A percentile compares a stretch with the other conserved stretches of the same genome.
Conservation (phyloP, 2,113 vertebrate genomes). For the Elgaria multicarinata region DNA sequence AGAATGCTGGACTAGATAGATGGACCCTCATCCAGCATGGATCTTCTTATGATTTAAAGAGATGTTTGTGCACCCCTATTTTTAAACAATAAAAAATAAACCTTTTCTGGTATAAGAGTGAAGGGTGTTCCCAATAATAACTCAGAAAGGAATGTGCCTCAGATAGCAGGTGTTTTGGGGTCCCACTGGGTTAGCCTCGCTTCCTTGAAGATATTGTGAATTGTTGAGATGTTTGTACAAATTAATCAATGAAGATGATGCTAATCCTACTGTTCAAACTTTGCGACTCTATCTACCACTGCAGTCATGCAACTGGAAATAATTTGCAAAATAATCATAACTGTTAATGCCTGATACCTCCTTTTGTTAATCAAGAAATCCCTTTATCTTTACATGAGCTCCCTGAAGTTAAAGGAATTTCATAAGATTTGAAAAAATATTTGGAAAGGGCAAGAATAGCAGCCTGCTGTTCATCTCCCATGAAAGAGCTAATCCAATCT, state of each 20-base stretch:
- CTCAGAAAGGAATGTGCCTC: background rate
- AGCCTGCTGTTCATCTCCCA: conserved; percentile 44
- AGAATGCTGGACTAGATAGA: too few relatives aligned
- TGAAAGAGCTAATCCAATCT: conserved; percentile 37
- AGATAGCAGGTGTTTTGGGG: background rate
- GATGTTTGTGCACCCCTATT: background rate
- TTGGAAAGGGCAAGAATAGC: conserved; percentile 49
- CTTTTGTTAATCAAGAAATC: conserved; percentile 49
- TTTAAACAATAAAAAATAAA: background rate
- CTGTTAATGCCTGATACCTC: conserved; percentile 36
- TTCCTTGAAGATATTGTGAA: background rate
- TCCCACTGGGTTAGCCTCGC: background rate
- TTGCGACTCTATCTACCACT: conserved; percentile 46
- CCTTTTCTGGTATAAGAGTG: background rate
- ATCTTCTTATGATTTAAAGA: too few relatives aligned
- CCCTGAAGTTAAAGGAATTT: conserved; percentile 17
- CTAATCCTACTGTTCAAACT: background rate
- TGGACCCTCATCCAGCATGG: too few relatives aligned
- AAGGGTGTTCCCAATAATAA: background rate
- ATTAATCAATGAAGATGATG: background rate
- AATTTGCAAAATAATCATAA: conserved; percentile 58
- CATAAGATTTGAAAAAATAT: conserved; percentile 36
- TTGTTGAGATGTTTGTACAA: background rate
- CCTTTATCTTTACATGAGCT: conserved; percentile 41
- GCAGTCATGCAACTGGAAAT: conserved; percentile 55